A percentile compares a stretch with the other conserved stretches of the same genome.
Evolutionary conservation across 2,113 vertebrate genomes (phyloP).

Genomic region (Leiothrix lutea): DNA sequence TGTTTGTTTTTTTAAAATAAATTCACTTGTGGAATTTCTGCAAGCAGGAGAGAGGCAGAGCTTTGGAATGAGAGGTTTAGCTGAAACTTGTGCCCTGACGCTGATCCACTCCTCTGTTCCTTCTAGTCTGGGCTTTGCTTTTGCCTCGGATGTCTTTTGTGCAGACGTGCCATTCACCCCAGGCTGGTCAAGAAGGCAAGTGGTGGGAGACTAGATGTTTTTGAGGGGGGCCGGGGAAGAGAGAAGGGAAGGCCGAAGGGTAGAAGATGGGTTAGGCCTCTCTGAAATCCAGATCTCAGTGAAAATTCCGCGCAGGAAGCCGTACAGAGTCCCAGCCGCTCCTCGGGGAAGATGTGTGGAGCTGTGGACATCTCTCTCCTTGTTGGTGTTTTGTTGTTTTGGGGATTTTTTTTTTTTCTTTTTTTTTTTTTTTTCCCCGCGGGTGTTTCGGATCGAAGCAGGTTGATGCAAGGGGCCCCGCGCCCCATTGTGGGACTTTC

Average conservation of each 20-base stretch:
- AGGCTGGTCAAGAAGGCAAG: not conserved
- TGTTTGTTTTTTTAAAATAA: not conserved
- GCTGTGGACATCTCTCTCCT: not conserved
- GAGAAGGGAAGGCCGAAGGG: not conserved
- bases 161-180: not conserved
- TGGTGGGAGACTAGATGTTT: not conserved
- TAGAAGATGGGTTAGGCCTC: not conserved
- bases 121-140: not conserved
- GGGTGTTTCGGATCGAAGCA: not conserved
- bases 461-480: not conserved
- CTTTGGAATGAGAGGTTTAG: not conserved
- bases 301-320: fast-evolving
- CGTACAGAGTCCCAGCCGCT: fast-evolving
- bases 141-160: not conserved
- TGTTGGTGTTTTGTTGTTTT: not conserved
- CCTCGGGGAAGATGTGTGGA: fast-evolving
- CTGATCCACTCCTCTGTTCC: fast-evolving
- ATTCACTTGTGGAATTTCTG: not conserved
- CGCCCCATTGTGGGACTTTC: not conserved
- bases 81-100: not conserved
- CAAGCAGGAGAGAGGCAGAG: not conserved
- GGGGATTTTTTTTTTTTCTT: not conserved
- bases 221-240: fast-evolving
- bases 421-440: fast-evolving
- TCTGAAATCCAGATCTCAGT: not conserved